Conservation (phyloP, 2,113 vertebrate genomes). For the Nymphicus hollandicus region DNA sequence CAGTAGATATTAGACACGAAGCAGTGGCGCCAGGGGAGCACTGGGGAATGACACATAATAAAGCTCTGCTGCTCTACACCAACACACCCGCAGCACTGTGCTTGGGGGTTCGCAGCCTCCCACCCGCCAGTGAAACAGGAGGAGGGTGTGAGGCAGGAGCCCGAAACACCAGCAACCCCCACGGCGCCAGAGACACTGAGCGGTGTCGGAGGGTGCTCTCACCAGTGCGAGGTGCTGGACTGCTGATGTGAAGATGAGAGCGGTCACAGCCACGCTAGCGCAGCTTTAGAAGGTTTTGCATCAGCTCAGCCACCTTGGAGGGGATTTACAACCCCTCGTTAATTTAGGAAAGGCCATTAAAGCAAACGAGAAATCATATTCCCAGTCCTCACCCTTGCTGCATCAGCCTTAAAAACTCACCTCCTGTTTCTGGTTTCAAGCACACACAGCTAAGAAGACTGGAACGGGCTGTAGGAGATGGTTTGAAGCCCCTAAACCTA, state of each 20-base stretch:
- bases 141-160: background rate
- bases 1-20: background rate
- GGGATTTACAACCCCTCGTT: background rate
- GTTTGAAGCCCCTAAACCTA: background rate
- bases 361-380: background rate
- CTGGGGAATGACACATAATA: background rate
- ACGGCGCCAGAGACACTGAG: rapidly evolving
- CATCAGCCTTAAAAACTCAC: background rate
- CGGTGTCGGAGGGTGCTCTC: rapidly evolving
- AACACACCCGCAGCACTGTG: background rate
- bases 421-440: background rate
- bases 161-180: background rate
- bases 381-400: background rate
- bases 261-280: rapidly evolving
- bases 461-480: rapidly evolving
- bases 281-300: background rate
- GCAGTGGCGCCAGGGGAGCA: background rate
- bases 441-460: rapidly evolving
- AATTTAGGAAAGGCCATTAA: background rate
- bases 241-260: background rate
- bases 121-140: rapidly evolving
- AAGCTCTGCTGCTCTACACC: background rate
- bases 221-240: rapidly evolving
- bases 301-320: background rate
- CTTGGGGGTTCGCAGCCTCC: background rate